phyloP scores from a whole-genome alignment of 2,888 invertebrate species.

The Erynnis tages region DNA sequence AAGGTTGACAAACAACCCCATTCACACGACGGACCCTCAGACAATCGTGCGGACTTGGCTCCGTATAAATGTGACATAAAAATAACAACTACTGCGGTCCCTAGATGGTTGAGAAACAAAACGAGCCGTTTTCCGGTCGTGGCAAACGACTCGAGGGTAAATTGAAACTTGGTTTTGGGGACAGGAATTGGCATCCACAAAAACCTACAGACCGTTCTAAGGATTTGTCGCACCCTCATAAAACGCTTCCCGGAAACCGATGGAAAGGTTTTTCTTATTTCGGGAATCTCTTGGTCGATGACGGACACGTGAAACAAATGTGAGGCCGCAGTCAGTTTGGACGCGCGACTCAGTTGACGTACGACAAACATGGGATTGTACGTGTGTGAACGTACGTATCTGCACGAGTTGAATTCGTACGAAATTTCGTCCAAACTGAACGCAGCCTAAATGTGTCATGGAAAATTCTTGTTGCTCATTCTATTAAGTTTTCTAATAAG shows the following conservation, averaged over 20 bases:
- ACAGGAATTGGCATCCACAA: slow-evolving; percentile 11
- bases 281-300: neutral
- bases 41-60: neutral
- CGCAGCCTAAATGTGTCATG: neutral
- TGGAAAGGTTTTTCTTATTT: slow-evolving; percentile 11
- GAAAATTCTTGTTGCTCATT: neutral
- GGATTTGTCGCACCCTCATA: slow-evolving; percentile 22
- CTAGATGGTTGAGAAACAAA: slow-evolving; percentile 16
- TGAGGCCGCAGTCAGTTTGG: too few species aligned
- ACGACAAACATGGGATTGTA: too few species aligned
- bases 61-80: slow-evolving; percentile 14
- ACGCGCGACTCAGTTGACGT: too few species aligned
- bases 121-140: neutral
- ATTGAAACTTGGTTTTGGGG: slow-evolving; percentile 62
- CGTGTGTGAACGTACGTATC: too few species aligned
- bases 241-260: slow-evolving; percentile 9
- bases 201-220: slow-evolving; percentile 11
- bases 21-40: slow-evolving; percentile 3
- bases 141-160: slow-evolving; percentile 45
- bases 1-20: slow-evolving; percentile 1
- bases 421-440: too few species aligned
- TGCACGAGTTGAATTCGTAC: too few species aligned
- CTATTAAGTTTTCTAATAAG: neutral
- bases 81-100: slow-evolving; percentile 14
- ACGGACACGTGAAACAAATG: too few species aligned